Evolutionary conservation across 2,113 vertebrate species (phyloP), one percentile per base, ranked within the genome.

Genomic region (Oreamnos americanus): DNA sequence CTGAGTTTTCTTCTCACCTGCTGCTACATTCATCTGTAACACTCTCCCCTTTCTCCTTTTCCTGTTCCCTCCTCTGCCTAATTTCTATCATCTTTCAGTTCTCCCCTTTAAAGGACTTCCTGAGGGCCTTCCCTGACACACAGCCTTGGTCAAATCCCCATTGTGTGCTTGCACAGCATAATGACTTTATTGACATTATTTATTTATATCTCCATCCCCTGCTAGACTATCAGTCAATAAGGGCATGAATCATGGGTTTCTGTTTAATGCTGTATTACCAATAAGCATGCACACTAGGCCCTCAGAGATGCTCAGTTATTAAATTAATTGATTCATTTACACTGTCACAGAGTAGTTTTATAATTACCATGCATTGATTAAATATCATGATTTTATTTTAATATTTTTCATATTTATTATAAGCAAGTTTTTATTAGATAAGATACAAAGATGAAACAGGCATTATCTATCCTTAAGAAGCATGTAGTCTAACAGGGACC

Each of bases 351-450:
- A 87, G 49, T n/a, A 51, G 45, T 62, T 91, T 89, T 39, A 97
- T 9, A 91, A 67, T 71, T 67, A 91, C 25, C 12, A 92, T 78
- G 12, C 9, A 71, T 60, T 30, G 85, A 93, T 49, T 60, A 90
- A 74, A 89, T 55, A 67, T 45, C 23, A 39, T 53, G 47, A 81
- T 53, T 78, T 78, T 85, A 79, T 47, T 76, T 71, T 85, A 87
- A n/a, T 58, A 17, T 36, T 85, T 84, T 86, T 76, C 45, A 58
- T 47, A 91, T 36, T 84, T 87, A 87, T 79, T 94, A 78, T 64
- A 78, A 36, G 55, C 74, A 87, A 94, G 23, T 57, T 94, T 85
- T 67, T 58, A 97, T 74, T 86, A 96, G 16, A 17, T 96, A 96
- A 89, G 4, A 95, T 57, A 90, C 2, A 87, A 97, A 62, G 13